phyloP scores from a whole-genome alignment of 2,113 vertebrate species.

The Chionodraco myersi region DNA sequence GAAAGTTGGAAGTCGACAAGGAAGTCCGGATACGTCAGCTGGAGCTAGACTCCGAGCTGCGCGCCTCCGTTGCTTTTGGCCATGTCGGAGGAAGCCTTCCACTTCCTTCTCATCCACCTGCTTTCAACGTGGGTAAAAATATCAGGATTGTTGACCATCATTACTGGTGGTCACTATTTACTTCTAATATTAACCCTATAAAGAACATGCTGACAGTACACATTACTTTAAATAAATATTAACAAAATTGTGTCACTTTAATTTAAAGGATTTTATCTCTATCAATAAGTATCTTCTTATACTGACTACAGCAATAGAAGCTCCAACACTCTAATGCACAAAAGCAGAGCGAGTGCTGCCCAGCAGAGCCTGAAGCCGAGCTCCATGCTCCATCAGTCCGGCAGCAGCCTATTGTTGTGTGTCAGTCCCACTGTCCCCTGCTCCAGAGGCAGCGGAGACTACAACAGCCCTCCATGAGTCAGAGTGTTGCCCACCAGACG shows the following conservation, averaged over 20 bases:
- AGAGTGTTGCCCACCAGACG: slow-evolving; percentile 49
- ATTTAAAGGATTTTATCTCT: not conserved
- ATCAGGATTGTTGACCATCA: too few species aligned
- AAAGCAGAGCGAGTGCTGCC: slow-evolving; percentile 14
- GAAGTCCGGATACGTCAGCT: too few species aligned
- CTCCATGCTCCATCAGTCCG: slow-evolving; percentile 53
- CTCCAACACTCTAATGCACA: not conserved
- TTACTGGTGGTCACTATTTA: too few species aligned
- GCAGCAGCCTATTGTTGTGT: slow-evolving; percentile 52
- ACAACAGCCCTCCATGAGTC: slow-evolving; percentile 50
- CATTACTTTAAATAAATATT: not conserved
- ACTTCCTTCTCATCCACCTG: too few species aligned
- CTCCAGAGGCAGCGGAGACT: slow-evolving; percentile 51
- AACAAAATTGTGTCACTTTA: not conserved
- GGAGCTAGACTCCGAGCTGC: too few species aligned
- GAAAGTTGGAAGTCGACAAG: too few species aligned
- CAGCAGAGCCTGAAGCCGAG: slow-evolving; percentile 52
- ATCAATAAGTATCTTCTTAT: not conserved
- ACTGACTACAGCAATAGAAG: slow-evolving; percentile 1
- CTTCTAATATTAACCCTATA: not conserved
- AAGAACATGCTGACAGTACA: not conserved
- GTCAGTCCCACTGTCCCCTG: slow-evolving; percentile 44
- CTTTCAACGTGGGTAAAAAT: too few species aligned
- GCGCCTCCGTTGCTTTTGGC: too few species aligned
- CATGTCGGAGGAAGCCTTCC: too few species aligned